These are phyloP conservation scores for Mesorhabditis spiculigera DNA, from an alignment of 2,888 invertebrate genomes.

Conservation along the genomic window DNA sequence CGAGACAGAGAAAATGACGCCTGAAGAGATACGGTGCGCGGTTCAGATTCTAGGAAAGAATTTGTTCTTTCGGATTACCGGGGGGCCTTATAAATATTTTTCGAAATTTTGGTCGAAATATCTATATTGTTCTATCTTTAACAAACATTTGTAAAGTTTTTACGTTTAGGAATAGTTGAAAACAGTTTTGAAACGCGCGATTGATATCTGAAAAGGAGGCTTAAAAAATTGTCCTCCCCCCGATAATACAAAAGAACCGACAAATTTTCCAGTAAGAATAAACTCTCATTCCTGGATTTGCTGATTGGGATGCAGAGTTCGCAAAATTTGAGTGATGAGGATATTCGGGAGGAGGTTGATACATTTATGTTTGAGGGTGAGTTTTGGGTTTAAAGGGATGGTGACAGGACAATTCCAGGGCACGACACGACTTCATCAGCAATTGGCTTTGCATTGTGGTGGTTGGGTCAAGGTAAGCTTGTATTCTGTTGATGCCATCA, in stretches of 20 bases:
- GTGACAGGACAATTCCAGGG: constrained; percentile 57
- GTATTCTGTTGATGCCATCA: too few relatives aligned
- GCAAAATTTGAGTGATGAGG: constrained; percentile 58
- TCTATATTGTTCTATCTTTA: too few relatives aligned
- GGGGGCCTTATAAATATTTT: too few relatives aligned
- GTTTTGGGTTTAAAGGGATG: constrained; percentile 16
- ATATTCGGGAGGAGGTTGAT: constrained; percentile 60
- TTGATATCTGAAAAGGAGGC: constrained; percentile 7
- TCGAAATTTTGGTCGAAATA: too few relatives aligned
- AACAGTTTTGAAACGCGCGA: too few relatives aligned
- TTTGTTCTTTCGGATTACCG: too few relatives aligned
- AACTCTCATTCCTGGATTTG: constrained; percentile 62
- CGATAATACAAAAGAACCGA: neutral
- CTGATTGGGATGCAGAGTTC: constrained; percentile 60
- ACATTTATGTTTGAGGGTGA: constrained; percentile 63
- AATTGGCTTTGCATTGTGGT: constrained; percentile 59
- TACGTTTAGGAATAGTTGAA: too few relatives aligned
- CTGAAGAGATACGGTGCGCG: neutral
- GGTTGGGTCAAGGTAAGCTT: constrained; percentile 57
- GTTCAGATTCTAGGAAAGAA: neutral
- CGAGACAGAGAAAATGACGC: neutral
- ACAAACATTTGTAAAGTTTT: too few relatives aligned
- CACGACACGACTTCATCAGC: constrained; percentile 62
- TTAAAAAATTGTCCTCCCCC: constrained; percentile 5
- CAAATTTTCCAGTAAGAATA: constrained; percentile 18